phyloP scores from a whole-genome alignment of 2,888 invertebrate species.

The Mellilla xanthometata region DNA sequence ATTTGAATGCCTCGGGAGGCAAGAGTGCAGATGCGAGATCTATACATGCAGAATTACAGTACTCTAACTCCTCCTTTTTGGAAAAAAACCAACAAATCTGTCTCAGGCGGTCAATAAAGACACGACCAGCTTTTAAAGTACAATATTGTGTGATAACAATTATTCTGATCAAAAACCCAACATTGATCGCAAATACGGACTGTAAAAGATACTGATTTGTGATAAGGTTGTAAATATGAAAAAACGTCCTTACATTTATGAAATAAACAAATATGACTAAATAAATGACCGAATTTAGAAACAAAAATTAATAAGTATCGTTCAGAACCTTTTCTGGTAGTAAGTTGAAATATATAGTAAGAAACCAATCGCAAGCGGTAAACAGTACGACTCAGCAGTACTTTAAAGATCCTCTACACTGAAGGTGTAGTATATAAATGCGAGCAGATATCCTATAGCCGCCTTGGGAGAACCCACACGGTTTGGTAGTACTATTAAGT shows the following conservation, averaged over 20 bases:
- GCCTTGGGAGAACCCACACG: conserved; percentile 47
- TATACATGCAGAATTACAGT: conserved; percentile 20
- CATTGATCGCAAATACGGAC: too few relatives aligned
- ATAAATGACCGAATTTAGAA: too few relatives aligned
- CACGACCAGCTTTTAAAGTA: too few relatives aligned
- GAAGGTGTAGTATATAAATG: conserved; percentile 2
- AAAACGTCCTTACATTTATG: too few relatives aligned
- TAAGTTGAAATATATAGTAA: background rate
- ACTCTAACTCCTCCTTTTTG: conserved; percentile 4
- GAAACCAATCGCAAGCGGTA: background rate
- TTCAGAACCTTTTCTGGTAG: background rate
- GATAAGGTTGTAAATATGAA: too few relatives aligned
- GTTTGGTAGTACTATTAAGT: conserved; percentile 39
- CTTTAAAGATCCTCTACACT: conserved; percentile 4
- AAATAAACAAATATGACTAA: too few relatives aligned
- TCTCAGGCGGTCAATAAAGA: too few relatives aligned
- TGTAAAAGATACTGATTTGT: too few relatives aligned
- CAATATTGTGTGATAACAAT: too few relatives aligned
- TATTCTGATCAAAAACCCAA: too few relatives aligned
- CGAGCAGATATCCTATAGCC: conserved; percentile 15
- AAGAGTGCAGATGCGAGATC: conserved; percentile 39
- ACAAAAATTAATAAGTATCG: too few relatives aligned
- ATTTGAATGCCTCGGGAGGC: conserved; percentile 53
- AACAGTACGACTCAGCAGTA: background rate
- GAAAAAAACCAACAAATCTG: too few relatives aligned